Conservation (phyloP, 2,797 vertebrate species). For the Varecia variegata region DNA sequence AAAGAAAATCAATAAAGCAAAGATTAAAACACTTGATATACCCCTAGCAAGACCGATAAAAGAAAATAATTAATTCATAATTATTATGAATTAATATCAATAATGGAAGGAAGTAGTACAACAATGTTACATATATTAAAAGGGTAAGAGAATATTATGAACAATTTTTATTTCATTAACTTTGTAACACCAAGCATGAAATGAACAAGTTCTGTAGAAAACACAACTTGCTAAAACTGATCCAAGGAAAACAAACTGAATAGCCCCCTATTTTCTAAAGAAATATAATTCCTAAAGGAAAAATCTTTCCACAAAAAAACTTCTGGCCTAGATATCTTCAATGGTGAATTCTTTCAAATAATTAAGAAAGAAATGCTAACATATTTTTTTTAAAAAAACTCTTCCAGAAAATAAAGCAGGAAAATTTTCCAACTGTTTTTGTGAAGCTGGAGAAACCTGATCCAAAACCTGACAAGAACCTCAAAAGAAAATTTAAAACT, state of each 20-base stretch:
- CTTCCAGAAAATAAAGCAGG: background rate
- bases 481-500: background rate
- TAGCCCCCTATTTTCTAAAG: background rate
- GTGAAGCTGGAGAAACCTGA: background rate
- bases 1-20: background rate
- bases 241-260: background rate
- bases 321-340: background rate
- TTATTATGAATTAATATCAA: background rate
- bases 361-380: background rate
- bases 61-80: background rate
- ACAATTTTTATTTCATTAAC: background rate
- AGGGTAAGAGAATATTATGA: background rate
- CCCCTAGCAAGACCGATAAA: background rate
- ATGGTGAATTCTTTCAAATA: background rate
- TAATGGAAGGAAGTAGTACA: background rate
- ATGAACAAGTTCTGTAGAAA: background rate
- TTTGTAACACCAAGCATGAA: background rate
- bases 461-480: background rate
- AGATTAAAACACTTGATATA: background rate
- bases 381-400: background rate
- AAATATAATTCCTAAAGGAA: background rate
- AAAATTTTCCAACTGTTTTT: background rate
- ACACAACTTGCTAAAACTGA: background rate
- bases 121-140: background rate
- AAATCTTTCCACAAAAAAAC: background rate